A percentile compares a stretch with the other conserved stretches of the same genome.
Conservation (phyloP, 2,888 invertebrate species). For the Mythimna lalbum region DNA sequence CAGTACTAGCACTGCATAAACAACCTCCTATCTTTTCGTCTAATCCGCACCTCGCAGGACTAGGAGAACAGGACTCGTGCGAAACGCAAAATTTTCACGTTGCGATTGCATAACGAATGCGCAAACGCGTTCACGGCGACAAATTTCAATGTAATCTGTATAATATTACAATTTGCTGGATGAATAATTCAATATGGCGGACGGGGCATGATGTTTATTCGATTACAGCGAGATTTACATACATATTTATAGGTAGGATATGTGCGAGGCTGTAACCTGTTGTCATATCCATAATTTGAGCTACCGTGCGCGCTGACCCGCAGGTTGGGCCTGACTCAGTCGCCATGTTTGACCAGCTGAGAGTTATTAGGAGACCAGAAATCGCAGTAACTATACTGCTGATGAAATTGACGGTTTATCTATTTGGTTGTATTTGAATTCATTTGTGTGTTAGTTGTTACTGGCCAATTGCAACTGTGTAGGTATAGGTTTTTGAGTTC, state of each 20-base stretch:
- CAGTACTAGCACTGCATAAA: slow-evolving; percentile 36
- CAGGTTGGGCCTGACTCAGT: slow-evolving; percentile 2
- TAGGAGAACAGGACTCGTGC: slow-evolving; percentile 38
- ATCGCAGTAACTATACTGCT: neutral
- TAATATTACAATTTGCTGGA: slow-evolving; percentile 87
- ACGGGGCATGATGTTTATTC: slow-evolving; percentile 78
- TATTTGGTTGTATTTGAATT: slow-evolving; percentile 9
- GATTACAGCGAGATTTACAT: slow-evolving; percentile 76
- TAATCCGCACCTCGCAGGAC: slow-evolving; percentile 31
- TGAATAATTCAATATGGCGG: slow-evolving; percentile 86
- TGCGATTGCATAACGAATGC: slow-evolving; percentile 67
- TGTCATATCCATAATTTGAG: slow-evolving; percentile 65
- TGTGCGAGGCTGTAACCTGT: slow-evolving; percentile 67
- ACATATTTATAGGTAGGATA: slow-evolving; percentile 67
- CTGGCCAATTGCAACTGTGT: neutral
- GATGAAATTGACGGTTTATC: neutral
- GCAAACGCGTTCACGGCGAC: slow-evolving; percentile 74
- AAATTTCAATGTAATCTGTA: slow-evolving; percentile 84
- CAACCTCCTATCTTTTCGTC: slow-evolving; percentile 43
- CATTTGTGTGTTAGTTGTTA: neutral
- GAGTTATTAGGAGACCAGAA: slow-evolving; percentile 28
- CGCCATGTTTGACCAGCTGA: slow-evolving; percentile 35
- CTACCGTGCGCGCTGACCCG: slow-evolving; percentile 51
- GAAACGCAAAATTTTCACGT: slow-evolving; percentile 60
- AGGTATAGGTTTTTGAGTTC: neutral